These are phyloP conservation scores for Melipona bicolor DNA, from an alignment of 2,888 invertebrate species.

Conservation along the genomic window DNA sequence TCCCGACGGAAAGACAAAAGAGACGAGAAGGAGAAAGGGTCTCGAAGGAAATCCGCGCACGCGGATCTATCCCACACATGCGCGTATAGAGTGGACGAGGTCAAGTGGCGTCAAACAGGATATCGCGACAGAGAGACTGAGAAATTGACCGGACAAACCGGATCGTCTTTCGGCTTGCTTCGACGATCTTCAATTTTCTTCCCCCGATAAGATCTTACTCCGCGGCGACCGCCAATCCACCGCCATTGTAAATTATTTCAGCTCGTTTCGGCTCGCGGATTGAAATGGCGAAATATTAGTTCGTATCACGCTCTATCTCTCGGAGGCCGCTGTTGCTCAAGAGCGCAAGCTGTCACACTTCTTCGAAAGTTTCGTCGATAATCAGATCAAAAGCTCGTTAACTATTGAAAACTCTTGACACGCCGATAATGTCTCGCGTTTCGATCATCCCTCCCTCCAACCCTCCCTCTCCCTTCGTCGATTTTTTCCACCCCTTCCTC, in stretches of 20 bases:
- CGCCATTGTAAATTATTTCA: conserved; percentile 36
- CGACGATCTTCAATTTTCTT: background rate
- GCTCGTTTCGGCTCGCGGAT: conserved; percentile 15
- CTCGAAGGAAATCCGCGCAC: conserved; percentile 22
- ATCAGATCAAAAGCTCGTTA: conserved; percentile 78
- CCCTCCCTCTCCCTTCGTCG: background rate
- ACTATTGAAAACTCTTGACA: conserved; percentile 66
- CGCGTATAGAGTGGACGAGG: background rate
- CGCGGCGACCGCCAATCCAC: too few relatives aligned
- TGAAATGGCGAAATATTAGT: conserved; percentile 49
- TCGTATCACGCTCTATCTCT: conserved; percentile 11
- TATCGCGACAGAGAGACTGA: conserved; percentile 1
- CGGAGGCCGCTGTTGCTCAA: background rate
- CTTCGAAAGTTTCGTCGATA: conserved; percentile 72
- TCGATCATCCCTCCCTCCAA: conserved; percentile 37
- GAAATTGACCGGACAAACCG: background rate
- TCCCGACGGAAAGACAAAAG: too few relatives aligned
- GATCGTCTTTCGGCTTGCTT: background rate
- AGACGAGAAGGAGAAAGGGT: background rate
- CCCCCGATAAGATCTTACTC: too few relatives aligned
- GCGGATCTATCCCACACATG: background rate
- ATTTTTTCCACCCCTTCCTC: background rate
- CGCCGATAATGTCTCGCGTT: conserved; percentile 63
- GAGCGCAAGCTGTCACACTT: conserved; percentile 58
- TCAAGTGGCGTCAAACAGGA: conserved; percentile 19